A percentile compares a stretch with the other conserved stretches of the same genome.
These are phyloP conservation scores for Rhodinocichla rosea DNA, from an alignment of 2,113 vertebrate genomes.

Conservation along the genomic window DNA sequence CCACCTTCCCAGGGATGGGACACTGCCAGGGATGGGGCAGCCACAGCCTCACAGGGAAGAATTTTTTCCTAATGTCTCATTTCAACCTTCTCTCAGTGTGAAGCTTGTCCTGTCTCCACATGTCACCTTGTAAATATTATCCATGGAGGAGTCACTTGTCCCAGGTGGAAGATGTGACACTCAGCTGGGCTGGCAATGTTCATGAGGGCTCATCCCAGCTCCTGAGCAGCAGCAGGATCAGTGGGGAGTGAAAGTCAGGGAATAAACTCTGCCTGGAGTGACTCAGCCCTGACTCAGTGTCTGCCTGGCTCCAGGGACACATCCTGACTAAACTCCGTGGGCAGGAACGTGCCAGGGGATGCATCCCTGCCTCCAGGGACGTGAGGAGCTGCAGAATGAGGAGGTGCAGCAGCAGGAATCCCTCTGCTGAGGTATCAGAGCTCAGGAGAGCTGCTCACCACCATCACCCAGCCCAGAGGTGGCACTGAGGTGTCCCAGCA, in stretches of 20 bases:
- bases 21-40: not conserved
- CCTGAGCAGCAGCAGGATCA: rapidly evolving
- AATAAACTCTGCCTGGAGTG: not conserved
- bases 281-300: not conserved
- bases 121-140: not conserved
- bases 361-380: rapidly evolving
- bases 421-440: not conserved
- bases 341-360: not conserved
- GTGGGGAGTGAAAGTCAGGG: not conserved
- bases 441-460: not conserved
- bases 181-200: not conserved
- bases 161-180: not conserved
- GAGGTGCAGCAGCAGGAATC: not conserved
- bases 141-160: not conserved
- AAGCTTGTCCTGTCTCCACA: not conserved
- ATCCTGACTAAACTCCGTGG: rapidly evolving
- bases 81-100: not conserved
- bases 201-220: rapidly evolving
- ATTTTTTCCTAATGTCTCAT: not conserved
- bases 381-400: rapidly evolving
- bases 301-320: not conserved
- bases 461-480: not conserved
- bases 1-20: not conserved
- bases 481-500: not conserved
- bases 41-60: not conserved